Evolutionary conservation across 2,113 vertebrate species (phyloP).

Genomic region (Ceyx melanurus): DNA sequence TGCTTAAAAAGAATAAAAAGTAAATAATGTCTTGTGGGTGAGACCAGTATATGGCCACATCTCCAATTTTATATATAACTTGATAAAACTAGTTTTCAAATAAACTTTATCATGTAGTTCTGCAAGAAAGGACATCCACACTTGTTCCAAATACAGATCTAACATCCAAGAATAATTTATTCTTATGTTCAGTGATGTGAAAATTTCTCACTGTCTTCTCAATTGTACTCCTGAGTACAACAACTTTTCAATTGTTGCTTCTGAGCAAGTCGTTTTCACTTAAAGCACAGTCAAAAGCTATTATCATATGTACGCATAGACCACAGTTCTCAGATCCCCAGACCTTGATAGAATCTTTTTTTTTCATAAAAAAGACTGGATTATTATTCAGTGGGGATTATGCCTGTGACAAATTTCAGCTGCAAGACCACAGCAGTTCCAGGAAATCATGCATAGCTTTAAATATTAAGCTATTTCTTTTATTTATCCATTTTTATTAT

Average conservation of each 20-base stretch:
- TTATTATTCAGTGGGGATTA: not conserved
- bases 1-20: not conserved
- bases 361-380: not conserved
- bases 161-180: not conserved
- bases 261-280: not conserved
- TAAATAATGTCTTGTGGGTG: not conserved
- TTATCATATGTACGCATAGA: not conserved
- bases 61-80: not conserved
- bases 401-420: not conserved
- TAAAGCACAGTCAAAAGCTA: not conserved
- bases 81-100: not conserved
- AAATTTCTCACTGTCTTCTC: not conserved
- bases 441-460: not conserved
- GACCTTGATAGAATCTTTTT: not conserved
- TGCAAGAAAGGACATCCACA: not conserved
- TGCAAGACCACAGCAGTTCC: not conserved
- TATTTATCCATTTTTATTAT: not conserved
- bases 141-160: not conserved
- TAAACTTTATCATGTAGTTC: not conserved
- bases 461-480: not conserved
- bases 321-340: not conserved
- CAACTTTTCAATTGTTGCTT: fast-evolving
- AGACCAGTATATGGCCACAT: not conserved
- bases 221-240: not conserved
- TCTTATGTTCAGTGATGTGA: not conserved